A percentile compares a stretch with the other conserved stretches of the same genome.
Evolutionary conservation across 2,797 vertebrate species (phyloP).

Genomic region (Heterohyrax brucei): DNA sequence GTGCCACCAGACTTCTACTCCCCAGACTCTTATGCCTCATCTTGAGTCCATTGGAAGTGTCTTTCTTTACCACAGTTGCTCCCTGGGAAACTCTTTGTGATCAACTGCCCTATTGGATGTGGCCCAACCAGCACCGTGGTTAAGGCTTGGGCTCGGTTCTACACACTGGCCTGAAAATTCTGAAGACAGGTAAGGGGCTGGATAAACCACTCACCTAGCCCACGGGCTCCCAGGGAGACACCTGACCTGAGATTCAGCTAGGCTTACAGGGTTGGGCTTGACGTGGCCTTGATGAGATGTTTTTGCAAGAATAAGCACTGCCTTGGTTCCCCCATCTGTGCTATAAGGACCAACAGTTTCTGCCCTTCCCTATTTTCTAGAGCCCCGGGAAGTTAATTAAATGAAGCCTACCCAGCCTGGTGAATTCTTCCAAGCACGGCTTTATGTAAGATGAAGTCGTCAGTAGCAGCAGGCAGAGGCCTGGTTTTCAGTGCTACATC

Average conservation of each 20-base stretch:
- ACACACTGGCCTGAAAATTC: neutral
- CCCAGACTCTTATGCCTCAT: neutral
- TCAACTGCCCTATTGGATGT: neutral
- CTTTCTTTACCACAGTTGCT: neutral
- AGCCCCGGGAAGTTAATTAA: neutral
- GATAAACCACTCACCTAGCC: neutral
- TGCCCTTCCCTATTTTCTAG: neutral
- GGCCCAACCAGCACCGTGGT: neutral
- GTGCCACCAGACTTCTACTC: neutral
- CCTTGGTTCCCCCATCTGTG: slow-evolving; percentile 62
- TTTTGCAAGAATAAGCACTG: neutral
- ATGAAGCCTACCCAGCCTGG: neutral
- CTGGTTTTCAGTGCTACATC: slow-evolving; percentile 59
- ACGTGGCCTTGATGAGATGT: neutral
- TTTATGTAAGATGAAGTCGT: slow-evolving; percentile 34
- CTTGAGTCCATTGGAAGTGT: neutral
- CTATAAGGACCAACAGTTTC: neutral
- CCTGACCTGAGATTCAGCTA: neutral
- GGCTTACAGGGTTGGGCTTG: neutral
- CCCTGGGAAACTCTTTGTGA: neutral
- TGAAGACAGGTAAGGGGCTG: neutral
- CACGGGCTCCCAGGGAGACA: neutral
- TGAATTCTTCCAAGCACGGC: neutral
- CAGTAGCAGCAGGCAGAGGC: neutral
- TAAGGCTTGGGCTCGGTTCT: neutral